A percentile compares a stretch with the other conserved stretches of the same genome.
Conservation (phyloP, 2,113 vertebrate species). For the Hyperoodon ampullatus region DNA sequence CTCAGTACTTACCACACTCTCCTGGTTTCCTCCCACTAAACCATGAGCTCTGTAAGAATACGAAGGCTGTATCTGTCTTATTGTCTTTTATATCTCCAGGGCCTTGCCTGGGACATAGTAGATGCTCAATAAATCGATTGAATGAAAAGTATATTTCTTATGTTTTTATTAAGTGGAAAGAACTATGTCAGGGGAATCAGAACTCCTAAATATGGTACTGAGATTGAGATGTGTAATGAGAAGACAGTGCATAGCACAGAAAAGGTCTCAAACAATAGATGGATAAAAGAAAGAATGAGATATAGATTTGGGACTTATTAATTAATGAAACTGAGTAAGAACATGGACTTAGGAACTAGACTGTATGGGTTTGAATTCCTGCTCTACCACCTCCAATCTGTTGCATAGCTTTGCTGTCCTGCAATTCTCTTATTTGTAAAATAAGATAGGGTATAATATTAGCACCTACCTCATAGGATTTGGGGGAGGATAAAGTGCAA, state of each 20-base stretch:
- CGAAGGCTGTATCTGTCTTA: neutral
- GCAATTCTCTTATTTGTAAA: neutral
- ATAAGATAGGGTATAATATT: neutral
- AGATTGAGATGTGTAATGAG: neutral
- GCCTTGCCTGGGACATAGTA: neutral
- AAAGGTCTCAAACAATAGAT: neutral
- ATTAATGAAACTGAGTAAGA: conserved; percentile 35
- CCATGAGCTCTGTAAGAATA: conserved; percentile 3
- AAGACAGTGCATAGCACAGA: neutral
- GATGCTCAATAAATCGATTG: conserved; percentile 16
- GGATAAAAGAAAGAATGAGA: conserved; percentile 13
- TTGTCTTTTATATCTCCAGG: neutral
- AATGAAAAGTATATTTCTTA: conserved; percentile 14
- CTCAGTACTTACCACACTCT: neutral
- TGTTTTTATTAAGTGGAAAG: conserved; percentile 34
- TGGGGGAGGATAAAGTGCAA: neutral
- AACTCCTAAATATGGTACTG: conserved; percentile 10
- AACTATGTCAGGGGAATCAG: neutral
- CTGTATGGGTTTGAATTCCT: conserved; percentile 1
- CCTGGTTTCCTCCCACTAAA: conserved; percentile 2
- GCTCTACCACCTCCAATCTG: neutral
- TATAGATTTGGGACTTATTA: neutral
- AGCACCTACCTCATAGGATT: neutral
- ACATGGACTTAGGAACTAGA: conserved; percentile 7
- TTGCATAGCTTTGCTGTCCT: neutral